Conservation (phyloP, 2,888 invertebrate species). For the Homarus gammarus region DNA sequence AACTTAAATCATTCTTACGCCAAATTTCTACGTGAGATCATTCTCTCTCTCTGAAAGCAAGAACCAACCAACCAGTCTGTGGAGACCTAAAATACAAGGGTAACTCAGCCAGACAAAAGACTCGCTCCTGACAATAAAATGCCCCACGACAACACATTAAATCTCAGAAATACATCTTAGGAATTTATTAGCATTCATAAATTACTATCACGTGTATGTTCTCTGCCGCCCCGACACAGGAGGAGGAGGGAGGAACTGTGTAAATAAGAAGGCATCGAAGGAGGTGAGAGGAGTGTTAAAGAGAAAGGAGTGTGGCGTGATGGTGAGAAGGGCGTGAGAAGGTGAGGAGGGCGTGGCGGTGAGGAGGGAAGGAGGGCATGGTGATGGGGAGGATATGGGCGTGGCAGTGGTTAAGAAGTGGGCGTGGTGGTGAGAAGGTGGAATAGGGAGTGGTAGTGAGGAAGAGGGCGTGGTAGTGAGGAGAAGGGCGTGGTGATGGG, state of each 20-base stretch:
- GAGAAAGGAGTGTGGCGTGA: neutral
- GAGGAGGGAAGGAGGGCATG: neutral
- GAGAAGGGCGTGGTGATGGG: neutral
- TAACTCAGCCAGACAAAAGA: too few species aligned
- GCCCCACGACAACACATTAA: too few species aligned
- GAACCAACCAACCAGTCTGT: too few species aligned
- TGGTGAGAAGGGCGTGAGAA: neutral
- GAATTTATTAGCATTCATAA: too few species aligned
- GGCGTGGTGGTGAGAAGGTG: neutral
- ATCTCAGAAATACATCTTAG: too few species aligned
- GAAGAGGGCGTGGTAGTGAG: neutral
- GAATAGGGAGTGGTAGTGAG: too few species aligned
- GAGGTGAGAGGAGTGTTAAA: neutral
- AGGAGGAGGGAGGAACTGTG: neutral
- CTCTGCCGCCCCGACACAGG: neutral
- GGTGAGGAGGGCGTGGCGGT: conserved; percentile 1
- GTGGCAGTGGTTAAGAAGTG: conserved; percentile 22
- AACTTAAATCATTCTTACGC: too few species aligned
- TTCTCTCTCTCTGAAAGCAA: too few species aligned
- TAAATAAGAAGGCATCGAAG: neutral
- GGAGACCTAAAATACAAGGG: too few species aligned
- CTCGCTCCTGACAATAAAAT: too few species aligned
- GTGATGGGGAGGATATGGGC: neutral
- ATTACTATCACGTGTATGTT: too few species aligned
- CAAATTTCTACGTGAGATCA: too few species aligned